Evolutionary conservation across 2,113 vertebrate species (phyloP).

Genomic region (Tiliqua scincoides): DNA sequence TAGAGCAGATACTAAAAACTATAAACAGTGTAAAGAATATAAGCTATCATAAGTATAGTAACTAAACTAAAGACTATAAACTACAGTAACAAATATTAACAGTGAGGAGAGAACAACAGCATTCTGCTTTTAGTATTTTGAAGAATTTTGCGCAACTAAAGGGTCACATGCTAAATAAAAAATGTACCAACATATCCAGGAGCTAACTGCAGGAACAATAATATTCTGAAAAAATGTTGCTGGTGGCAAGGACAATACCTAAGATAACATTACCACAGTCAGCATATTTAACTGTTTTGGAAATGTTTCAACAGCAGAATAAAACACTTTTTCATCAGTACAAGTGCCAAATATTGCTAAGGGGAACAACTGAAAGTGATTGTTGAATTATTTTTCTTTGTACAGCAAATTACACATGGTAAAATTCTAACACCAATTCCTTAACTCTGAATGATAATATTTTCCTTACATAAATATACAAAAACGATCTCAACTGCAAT

Average conservation of each 20-base stretch:
- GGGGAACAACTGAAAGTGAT: neutral
- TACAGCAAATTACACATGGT: neutral
- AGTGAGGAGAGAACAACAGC: neutral
- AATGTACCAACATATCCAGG: neutral
- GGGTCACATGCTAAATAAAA: accelerated
- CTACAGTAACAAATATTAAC: neutral
- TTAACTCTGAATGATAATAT: neutral
- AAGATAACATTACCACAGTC: neutral
- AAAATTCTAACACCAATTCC: neutral
- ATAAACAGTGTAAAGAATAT: neutral
- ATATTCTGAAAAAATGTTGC: neutral
- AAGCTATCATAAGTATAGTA: neutral
- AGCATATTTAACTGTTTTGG: neutral
- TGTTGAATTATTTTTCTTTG: neutral
- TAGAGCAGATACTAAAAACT: neutral
- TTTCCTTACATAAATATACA: neutral
- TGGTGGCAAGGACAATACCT: neutral
- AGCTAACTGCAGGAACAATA: neutral
- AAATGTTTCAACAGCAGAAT: neutral
- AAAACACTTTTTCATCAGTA: neutral
- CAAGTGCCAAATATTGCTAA: neutral
- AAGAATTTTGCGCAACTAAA: accelerated
- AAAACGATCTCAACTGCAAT: neutral
- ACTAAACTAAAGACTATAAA: too few species aligned
- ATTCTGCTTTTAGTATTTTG: neutral